A percentile compares a stretch with the other conserved stretches of the same genome.
These are phyloP conservation scores for Lepidurus apus DNA, from an alignment of 1,140 invertebrate species.

Conservation along the genomic window DNA sequence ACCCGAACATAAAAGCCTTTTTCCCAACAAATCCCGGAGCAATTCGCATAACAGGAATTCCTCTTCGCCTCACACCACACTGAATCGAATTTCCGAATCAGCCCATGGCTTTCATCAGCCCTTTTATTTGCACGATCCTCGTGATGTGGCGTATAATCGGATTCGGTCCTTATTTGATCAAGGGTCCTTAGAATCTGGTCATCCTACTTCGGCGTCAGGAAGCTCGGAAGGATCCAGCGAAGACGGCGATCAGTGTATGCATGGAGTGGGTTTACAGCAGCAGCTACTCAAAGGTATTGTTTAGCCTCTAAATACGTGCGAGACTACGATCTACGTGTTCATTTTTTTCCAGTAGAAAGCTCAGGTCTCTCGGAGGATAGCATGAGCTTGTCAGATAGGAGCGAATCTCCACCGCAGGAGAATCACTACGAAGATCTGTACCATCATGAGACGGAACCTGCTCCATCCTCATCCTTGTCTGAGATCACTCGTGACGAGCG, in stretches of 20 bases:
- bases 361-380: not conserved
- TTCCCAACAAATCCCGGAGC: constrained; percentile 1
- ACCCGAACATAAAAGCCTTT: constrained; percentile 1
- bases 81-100: constrained; percentile 43
- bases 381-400: constrained; percentile 7
- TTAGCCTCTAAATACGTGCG: not conserved
- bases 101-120: constrained; percentile 44
- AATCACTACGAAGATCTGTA: constrained; percentile 10
- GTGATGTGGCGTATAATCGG: constrained; percentile 66
- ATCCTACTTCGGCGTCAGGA: constrained; percentile 11
- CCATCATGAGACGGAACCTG: not conserved
- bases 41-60: constrained; percentile 40
- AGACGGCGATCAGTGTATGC: not conserved
- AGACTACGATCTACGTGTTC: not conserved
- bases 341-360: not conserved
- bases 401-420: not conserved
- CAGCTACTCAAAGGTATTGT: not conserved
- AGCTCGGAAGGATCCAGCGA: not conserved
- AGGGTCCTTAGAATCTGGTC: not conserved
- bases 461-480: not conserved
- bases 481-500: not conserved
- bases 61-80: constrained; percentile 44
- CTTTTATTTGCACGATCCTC: constrained; percentile 76
- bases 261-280: not conserved
- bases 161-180: constrained; percentile 69